phyloP scores from a whole-genome alignment of 2,888 invertebrate species.

The Hirtodrosophila cameraria region DNA sequence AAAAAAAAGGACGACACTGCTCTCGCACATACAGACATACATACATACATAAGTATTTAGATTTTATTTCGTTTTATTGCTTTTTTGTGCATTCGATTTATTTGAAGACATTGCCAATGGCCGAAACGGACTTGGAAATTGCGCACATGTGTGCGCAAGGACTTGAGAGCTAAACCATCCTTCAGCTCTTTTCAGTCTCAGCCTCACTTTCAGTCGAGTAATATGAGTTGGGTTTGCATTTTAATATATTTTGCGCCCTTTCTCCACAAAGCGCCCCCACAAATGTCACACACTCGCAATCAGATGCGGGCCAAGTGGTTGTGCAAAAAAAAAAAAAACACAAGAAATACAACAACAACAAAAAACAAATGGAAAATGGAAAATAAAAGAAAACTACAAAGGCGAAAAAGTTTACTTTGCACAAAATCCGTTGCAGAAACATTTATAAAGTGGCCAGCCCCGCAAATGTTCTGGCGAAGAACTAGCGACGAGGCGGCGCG shows the following conservation, averaged over 20 bases:
- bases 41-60: conserved; percentile 65
- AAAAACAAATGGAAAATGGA: conserved; percentile 67
- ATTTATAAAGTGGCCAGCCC: conserved; percentile 75
- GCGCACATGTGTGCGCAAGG: conserved; percentile 79
- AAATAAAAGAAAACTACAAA: conserved; percentile 63
- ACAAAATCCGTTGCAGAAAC: conserved; percentile 78
- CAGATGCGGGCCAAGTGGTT: conserved; percentile 73
- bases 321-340: conserved; percentile 2
- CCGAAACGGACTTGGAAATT: conserved; percentile 78
- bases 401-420: conserved; percentile 77
- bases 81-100: conserved; percentile 81
- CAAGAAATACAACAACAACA: conserved; percentile 19
- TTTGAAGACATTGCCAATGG: conserved; percentile 74
- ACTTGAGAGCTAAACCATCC: conserved; percentile 49
- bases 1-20: conserved; percentile 62
- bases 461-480: conserved; percentile 42
- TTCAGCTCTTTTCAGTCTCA: conserved; percentile 1
- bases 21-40: background rate
- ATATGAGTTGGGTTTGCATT: conserved; percentile 81
- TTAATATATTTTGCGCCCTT: conserved; percentile 72
- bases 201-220: conserved; percentile 39
- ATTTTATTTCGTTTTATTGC: conserved; percentile 81
- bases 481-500: conserved; percentile 20
- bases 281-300: conserved; percentile 73
- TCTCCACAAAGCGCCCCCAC: conserved; percentile 20